These are phyloP conservation scores for Hippopotamyrus pictus DNA, from an alignment of 2,797 vertebrate species.

Conservation along the genomic window DNA sequence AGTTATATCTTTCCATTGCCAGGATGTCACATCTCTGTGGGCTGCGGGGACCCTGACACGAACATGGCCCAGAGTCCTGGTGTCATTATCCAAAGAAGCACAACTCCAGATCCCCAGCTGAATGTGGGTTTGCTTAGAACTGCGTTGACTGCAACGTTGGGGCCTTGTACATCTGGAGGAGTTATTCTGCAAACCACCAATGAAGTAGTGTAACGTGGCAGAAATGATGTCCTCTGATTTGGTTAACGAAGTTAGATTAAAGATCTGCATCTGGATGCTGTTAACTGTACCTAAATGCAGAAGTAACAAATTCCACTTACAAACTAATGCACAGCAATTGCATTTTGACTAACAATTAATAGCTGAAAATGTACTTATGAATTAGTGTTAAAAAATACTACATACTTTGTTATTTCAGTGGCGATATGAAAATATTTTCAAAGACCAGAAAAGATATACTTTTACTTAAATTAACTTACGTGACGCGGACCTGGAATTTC, in stretches of 20 bases:
- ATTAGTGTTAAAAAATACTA: background rate
- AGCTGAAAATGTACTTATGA: background rate
- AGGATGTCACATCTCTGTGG: constrained; percentile 62
- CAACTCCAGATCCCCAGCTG: constrained; percentile 74
- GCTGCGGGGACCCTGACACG: constrained; percentile 65
- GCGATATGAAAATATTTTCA: background rate
- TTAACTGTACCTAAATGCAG: constrained; percentile 62
- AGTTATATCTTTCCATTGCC: constrained; percentile 91
- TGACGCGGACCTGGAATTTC: background rate
- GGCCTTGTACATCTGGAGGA: constrained; percentile 50
- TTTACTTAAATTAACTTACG: background rate
- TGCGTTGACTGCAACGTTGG: constrained; percentile 41
- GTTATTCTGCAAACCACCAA: constrained; percentile 65
- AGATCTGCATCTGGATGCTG: constrained; percentile 69
- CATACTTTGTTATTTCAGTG: background rate
- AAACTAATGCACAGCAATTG: background rate
- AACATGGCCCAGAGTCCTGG: constrained; percentile 66
- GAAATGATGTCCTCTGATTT: constrained; percentile 86
- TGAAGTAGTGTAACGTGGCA: constrained; percentile 78
- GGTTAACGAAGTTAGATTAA: constrained; percentile 88
- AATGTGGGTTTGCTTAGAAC: constrained; percentile 58
- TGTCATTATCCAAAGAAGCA: constrained; percentile 55
- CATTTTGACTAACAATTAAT: background rate
- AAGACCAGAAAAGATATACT: background rate
- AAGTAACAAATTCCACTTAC: constrained; percentile 5